These are phyloP conservation scores for Chionoecetes opilio DNA, from an alignment of 1,140 invertebrate genomes.

Conservation along the genomic window DNA sequence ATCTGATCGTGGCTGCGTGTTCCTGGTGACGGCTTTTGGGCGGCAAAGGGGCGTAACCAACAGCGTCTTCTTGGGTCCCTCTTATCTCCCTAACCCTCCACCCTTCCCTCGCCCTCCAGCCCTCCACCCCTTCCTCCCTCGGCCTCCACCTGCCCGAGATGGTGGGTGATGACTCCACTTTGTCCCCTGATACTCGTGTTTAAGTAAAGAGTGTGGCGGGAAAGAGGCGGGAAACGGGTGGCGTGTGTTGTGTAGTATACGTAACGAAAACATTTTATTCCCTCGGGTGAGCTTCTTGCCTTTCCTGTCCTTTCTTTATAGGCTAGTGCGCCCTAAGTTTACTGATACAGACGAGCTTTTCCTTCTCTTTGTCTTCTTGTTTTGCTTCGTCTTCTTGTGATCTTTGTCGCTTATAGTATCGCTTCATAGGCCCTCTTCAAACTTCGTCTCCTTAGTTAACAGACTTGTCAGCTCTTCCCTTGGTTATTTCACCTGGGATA, in stretches of 20 bases:
- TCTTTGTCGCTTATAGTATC: too few species aligned
- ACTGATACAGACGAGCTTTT: too few species aligned
- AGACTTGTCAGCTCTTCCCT: too few species aligned
- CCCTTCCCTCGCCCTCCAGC: not conserved
- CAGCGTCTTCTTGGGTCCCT: not conserved
- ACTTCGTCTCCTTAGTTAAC: too few species aligned
- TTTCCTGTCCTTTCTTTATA: too few species aligned
- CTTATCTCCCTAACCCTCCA: not conserved
- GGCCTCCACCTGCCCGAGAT: not conserved
- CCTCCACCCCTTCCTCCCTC: not conserved
- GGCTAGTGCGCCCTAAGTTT: too few species aligned
- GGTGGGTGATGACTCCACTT: not conserved
- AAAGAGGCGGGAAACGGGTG: not conserved
- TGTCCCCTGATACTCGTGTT: not conserved
- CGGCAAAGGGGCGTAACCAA: conserved; percentile 1
- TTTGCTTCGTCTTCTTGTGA: too few species aligned
- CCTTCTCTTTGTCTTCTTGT: too few species aligned
- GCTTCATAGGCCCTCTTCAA: too few species aligned
- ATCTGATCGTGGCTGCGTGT: not conserved
- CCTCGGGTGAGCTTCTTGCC: too few species aligned
- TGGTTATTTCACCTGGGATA: too few species aligned
- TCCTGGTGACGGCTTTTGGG: not conserved
- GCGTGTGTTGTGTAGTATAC: not conserved
- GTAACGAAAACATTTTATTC: too few species aligned
- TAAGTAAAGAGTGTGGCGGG: not conserved